phyloP scores from a whole-genome alignment of 2,888 invertebrate species.

The Drosophila falleni region DNA sequence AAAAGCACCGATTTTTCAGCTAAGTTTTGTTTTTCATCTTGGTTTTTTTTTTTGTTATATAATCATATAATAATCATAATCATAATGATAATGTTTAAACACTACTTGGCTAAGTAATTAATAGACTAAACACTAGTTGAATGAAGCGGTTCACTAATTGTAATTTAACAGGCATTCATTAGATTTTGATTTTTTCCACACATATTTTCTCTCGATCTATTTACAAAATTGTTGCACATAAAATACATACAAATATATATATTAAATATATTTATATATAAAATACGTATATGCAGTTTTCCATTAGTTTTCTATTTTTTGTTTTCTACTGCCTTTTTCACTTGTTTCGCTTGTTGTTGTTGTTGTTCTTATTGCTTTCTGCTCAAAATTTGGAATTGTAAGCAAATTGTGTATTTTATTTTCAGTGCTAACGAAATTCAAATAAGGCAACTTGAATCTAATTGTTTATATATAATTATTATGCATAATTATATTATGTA shows the following conservation, averaged over 20 bases:
- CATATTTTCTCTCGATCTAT: neutral
- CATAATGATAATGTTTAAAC: conserved; percentile 55
- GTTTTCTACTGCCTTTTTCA: conserved; percentile 8
- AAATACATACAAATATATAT: conserved; percentile 69
- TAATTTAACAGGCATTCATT: conserved; percentile 1
- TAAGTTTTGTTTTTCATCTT: conserved; percentile 77
- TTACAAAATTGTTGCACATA: conserved; percentile 45
- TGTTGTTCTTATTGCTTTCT: conserved; percentile 30
- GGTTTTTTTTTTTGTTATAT: conserved; percentile 32
- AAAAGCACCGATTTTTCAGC: conserved; percentile 86
- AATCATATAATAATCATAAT: conserved; percentile 60
- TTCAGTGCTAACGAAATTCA: conserved; percentile 78
- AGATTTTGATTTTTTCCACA: neutral
- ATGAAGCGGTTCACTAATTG: conserved; percentile 31
- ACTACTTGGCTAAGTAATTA: conserved; percentile 58
- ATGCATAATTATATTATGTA: conserved; percentile 28
- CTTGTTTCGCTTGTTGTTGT: conserved; percentile 8
- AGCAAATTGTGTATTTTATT: conserved; percentile 41
- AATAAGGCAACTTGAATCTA: conserved; percentile 82
- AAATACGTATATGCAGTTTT: conserved; percentile 61
- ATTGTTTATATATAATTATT: conserved; percentile 50
- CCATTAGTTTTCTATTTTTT: neutral
- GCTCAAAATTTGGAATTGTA: conserved; percentile 57
- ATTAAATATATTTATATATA: conserved; percentile 70
- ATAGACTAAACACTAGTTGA: conserved; percentile 45